Base-by-base conservation (phyloP, 2,113 vertebrate species). In the Poeciliopsis occidentalis region DNA sequence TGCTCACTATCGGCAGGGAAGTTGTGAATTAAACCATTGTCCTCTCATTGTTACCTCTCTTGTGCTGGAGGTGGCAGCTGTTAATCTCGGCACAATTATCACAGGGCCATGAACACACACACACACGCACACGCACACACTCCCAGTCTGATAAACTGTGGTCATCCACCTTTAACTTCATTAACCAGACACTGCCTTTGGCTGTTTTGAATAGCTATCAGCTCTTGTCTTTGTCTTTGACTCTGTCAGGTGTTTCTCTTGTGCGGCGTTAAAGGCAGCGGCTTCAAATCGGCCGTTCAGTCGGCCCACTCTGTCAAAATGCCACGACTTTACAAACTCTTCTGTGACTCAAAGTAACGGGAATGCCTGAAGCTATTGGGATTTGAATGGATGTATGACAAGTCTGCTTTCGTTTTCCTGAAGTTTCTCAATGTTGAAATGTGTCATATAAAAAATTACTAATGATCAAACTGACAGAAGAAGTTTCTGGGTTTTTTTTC, bases 11-110 rank as follows among this genome's bases (percentile, higher is more conserved):
- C 79, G 79, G 85, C 82, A 83, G 85, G 88, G 85, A 89, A 80
- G 77, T 75, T 74, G 75, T 93, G 90, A 93, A 92, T 92, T 90
- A 89, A 68, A 78, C 81, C 85, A 90, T 92, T 93, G 92, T 94
- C 70, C 73, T 77, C 75, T 87, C 85, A 91, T 90, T 90, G 91
- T 70, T 90, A 84, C 75, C 80, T 81, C 89, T 85, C 92, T 90
- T 91, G 86, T 91, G 87, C 89, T 79, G 85, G 87, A 73, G 76
- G 87, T 78, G 89, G 89, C 92, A 93, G 93, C 89, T 93, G 93
- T 91, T 90, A 89, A 90, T 88, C 85, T 92, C 90, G 91, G 91
- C 88, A 84, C 85, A 80, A 82, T 87, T 88, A 81, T 85, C 87
- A 71, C 83, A 71, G 15, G 31, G 11, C 3, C 54, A 17, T 17